These are phyloP conservation scores for Seira musarum DNA, from an alignment of 2,888 invertebrate species.

Conservation along the genomic window DNA sequence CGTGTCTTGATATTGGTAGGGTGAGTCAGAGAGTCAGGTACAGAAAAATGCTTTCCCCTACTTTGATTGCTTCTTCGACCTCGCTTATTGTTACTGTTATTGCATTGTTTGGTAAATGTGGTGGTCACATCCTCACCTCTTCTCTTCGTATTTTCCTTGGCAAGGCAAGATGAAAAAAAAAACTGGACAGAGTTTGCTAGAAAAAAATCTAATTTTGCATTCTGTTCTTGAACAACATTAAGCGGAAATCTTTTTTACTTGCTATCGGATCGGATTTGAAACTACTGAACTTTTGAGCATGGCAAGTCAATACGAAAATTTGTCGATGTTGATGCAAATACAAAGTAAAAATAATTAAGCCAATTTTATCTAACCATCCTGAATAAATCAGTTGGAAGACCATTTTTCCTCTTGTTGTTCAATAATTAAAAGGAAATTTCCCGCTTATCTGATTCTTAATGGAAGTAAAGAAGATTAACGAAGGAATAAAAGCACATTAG, in stretches of 20 bases:
- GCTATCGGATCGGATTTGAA: too few relatives aligned
- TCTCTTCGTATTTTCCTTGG: too few relatives aligned
- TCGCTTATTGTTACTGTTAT: constrained; percentile 54
- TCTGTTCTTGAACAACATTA: too few relatives aligned
- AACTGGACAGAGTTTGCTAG: too few relatives aligned
- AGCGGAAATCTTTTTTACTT: too few relatives aligned
- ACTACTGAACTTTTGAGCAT: too few relatives aligned
- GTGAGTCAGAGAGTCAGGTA: neutral
- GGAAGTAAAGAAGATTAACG: constrained; percentile 13
- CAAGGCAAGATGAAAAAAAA: too few relatives aligned
- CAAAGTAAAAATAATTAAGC: too few relatives aligned
- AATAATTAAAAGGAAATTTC: constrained; percentile 16
- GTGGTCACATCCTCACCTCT: neutral
- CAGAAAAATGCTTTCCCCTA: neutral
- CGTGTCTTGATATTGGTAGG: neutral
- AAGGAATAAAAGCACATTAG: neutral
- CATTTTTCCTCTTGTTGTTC: constrained; percentile 3
- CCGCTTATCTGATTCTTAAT: neutral
- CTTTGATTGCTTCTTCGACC: constrained; percentile 47
- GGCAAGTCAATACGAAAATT: too few relatives aligned
- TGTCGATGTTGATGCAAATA: too few relatives aligned
- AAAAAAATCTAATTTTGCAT: too few relatives aligned
- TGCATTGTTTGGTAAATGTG: constrained; percentile 1
- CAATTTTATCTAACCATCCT: neutral
- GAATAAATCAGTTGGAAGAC: too few relatives aligned